Evolutionary conservation across 2,888 invertebrate genomes (phyloP).

Genomic region (Andrena fulva): DNA sequence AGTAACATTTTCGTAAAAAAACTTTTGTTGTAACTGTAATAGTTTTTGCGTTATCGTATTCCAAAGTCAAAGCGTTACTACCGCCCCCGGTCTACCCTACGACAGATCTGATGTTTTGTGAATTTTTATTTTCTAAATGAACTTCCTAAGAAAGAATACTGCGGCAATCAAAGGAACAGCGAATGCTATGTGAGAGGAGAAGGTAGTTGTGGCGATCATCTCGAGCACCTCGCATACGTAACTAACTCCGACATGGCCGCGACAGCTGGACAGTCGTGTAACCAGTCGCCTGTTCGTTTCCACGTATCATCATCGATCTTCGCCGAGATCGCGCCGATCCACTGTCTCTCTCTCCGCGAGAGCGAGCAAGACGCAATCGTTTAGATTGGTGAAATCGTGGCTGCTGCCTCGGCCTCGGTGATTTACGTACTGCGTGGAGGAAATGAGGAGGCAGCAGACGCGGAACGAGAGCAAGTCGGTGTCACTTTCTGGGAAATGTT

Average conservation of each 20-base stretch:
- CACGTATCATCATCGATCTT: conserved; percentile 57
- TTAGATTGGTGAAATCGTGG: conserved; percentile 70
- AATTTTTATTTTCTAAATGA: too few relatives aligned
- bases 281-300: conserved; percentile 56
- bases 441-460: conserved; percentile 27
- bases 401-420: conserved; percentile 57
- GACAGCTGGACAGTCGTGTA: conserved; percentile 70
- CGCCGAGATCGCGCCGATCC: conserved; percentile 33
- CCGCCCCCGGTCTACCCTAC: too few relatives aligned
- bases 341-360: conserved; percentile 26
- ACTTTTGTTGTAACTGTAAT: too few relatives aligned
- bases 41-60: too few relatives aligned
- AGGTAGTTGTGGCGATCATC: conserved; percentile 29
- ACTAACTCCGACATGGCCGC: conserved; percentile 62
- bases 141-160: too few relatives aligned
- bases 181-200: not conserved
- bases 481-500: conserved; percentile 51
- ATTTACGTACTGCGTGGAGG: conserved; percentile 68
- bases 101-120: too few relatives aligned
- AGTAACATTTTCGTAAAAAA: too few relatives aligned
- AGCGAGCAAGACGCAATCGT: conserved; percentile 64
- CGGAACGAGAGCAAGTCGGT: conserved; percentile 51
- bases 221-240: conserved; percentile 41
- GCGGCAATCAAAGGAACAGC: not conserved
- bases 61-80: too few relatives aligned